These are phyloP conservation scores for Tauraco hartlaubi DNA, from an alignment of 2,797 vertebrate species.

Conservation along the genomic window DNA sequence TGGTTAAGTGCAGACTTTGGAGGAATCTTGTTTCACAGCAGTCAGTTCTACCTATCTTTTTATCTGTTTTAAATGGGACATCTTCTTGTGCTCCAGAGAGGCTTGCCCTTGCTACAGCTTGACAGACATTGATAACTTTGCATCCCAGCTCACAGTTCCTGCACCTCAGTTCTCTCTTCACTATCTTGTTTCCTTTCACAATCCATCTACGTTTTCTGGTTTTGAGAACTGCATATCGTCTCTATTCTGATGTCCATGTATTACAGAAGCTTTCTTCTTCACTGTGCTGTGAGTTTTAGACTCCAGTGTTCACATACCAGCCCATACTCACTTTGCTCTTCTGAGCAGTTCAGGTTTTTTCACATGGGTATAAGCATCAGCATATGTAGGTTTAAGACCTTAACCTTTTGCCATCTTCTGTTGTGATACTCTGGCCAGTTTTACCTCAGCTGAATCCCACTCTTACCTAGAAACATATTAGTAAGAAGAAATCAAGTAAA, in stretches of 20 bases:
- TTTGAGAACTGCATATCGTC: background rate
- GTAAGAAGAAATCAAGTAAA: background rate
- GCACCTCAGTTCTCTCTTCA: background rate
- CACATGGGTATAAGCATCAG: background rate
- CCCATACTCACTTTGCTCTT: background rate
- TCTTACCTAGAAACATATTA: background rate
- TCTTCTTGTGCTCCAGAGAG: background rate
- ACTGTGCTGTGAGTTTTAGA: background rate
- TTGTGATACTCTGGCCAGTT: background rate
- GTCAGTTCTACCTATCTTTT: background rate
- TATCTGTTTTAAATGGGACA: background rate
- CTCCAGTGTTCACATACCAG: background rate
- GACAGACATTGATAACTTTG: background rate
- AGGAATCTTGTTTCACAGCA: background rate
- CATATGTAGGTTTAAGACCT: background rate
- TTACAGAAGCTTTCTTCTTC: background rate
- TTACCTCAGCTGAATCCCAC: background rate
- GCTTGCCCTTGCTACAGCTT: background rate
- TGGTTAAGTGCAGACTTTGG: background rate
- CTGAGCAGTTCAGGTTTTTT: background rate
- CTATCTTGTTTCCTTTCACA: background rate
- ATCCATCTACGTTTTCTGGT: background rate
- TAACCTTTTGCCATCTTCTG: background rate
- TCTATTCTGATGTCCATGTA: background rate
- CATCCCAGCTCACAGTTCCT: background rate